phyloP scores from a whole-genome alignment of 2,888 invertebrate genomes.

The Leptinotarsa rubiginosa region DNA sequence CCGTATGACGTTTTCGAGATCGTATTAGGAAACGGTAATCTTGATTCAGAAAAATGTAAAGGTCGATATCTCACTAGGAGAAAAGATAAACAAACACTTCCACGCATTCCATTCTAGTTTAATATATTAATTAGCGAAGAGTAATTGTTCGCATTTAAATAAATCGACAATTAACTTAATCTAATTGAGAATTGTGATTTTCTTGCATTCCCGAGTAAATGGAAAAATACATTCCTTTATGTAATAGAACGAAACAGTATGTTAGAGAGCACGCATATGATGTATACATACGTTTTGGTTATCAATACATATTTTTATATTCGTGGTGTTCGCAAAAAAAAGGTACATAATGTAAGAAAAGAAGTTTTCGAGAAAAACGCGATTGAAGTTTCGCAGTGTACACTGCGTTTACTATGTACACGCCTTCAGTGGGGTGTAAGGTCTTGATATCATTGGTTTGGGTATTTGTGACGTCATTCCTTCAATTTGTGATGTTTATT shows the following conservation, averaged over 20 bases:
- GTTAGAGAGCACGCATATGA: too few relatives aligned
- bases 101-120: conserved; percentile 44
- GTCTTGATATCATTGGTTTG: too few relatives aligned
- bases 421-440: too few relatives aligned
- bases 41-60: conserved; percentile 43
- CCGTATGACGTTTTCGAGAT: conserved; percentile 28
- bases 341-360: too few relatives aligned
- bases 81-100: conserved; percentile 46
- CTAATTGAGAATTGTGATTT: conserved; percentile 38
- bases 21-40: conserved; percentile 34
- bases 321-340: too few relatives aligned
- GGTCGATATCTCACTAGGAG: conserved; percentile 47
- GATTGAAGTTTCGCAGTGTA: too few relatives aligned
- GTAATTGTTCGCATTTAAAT: conserved; percentile 42
- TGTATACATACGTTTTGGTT: too few relatives aligned
- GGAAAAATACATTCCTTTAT: conserved; percentile 2
- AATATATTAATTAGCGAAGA: conserved; percentile 51
- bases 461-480: too few relatives aligned
- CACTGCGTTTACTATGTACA: too few relatives aligned
- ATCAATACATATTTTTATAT: too few relatives aligned
- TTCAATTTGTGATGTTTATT: too few relatives aligned
- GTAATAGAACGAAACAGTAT: neutral
- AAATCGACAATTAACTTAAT: conserved; percentile 43
- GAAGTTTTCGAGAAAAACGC: too few relatives aligned
- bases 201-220: conserved; percentile 27